phyloP scores from a whole-genome alignment of 2,888 invertebrate species.

The Salticus scenicus region DNA sequence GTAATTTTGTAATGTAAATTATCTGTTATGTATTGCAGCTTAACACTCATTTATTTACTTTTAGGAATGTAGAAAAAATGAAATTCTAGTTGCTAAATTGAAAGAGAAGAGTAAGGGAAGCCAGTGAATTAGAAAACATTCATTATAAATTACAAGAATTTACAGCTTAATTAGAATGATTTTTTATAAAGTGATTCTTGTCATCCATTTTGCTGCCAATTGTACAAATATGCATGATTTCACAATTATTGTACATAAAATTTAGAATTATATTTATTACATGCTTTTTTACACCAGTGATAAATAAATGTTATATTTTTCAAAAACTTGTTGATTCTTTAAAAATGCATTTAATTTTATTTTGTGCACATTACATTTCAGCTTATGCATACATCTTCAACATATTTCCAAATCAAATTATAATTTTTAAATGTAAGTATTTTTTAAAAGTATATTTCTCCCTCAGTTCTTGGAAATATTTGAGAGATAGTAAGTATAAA shows the following conservation, averaged over 20 bases:
- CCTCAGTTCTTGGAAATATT: too few relatives aligned
- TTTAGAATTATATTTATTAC: slow-evolving; percentile 44
- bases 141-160: background rate
- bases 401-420: too few relatives aligned
- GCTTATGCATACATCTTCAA: too few relatives aligned
- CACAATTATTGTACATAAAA: slow-evolving; percentile 50
- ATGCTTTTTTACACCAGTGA: slow-evolving; percentile 44
- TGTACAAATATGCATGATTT: slow-evolving; percentile 34
- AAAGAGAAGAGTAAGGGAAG: slow-evolving; percentile 58
- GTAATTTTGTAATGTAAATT: too few relatives aligned
- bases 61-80: slow-evolving; percentile 68
- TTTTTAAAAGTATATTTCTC: too few relatives aligned
- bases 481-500: too few relatives aligned
- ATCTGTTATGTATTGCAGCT: background rate
- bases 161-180: background rate
- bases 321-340: too few relatives aligned
- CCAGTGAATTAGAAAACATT: background rate
- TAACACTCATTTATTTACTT: slow-evolving; percentile 22
- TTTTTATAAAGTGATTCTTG: background rate
- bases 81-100: slow-evolving; percentile 58
- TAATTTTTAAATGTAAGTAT: too few relatives aligned
- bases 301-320: slow-evolving; percentile 56
- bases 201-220: slow-evolving; percentile 26
- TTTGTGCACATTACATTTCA: too few relatives aligned
- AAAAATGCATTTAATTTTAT: too few relatives aligned